Conservation (phyloP, 2,797 vertebrate genomes). For the Atherinosoma microstoma region DNA sequence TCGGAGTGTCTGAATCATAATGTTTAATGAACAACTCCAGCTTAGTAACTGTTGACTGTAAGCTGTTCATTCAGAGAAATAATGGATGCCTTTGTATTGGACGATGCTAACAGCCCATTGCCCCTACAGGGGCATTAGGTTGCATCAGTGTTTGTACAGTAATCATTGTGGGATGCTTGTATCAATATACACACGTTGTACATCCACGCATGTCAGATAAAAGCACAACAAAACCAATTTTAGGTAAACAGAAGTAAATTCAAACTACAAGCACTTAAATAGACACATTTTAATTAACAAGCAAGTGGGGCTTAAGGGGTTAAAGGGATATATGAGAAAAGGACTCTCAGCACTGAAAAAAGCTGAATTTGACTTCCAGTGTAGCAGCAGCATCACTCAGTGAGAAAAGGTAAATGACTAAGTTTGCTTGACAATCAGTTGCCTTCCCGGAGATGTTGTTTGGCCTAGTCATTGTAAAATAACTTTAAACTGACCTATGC, state of each 20-base stretch:
- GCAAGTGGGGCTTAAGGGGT: neutral
- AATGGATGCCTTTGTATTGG: slow-evolving; percentile 1
- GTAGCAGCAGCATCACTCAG: slow-evolving; percentile 8
- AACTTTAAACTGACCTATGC: neutral
- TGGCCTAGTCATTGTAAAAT: neutral
- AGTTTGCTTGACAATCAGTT: neutral
- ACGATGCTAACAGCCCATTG: no score
- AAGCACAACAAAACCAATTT: neutral
- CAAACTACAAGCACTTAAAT: neutral
- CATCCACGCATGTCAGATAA: neutral
- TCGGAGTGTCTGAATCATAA: slow-evolving; percentile 20
- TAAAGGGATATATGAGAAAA: slow-evolving; percentile 11
- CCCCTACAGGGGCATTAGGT: no score
- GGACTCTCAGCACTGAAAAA: slow-evolving; percentile 5
- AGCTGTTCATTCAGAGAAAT: slow-evolving; percentile 6
- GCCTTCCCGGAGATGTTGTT: neutral
- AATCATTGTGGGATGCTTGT: neutral
- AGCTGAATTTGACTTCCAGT: neutral
- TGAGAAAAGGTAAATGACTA: neutral
- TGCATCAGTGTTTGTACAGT: no score
- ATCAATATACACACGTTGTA: neutral
- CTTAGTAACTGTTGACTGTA: neutral
- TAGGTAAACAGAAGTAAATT: neutral
- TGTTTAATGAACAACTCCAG: slow-evolving; percentile 7
- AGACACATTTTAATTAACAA: neutral